Base-by-base conservation (phyloP, 1,140 invertebrate genomes). In the Neocloeon triangulifer region DNA sequence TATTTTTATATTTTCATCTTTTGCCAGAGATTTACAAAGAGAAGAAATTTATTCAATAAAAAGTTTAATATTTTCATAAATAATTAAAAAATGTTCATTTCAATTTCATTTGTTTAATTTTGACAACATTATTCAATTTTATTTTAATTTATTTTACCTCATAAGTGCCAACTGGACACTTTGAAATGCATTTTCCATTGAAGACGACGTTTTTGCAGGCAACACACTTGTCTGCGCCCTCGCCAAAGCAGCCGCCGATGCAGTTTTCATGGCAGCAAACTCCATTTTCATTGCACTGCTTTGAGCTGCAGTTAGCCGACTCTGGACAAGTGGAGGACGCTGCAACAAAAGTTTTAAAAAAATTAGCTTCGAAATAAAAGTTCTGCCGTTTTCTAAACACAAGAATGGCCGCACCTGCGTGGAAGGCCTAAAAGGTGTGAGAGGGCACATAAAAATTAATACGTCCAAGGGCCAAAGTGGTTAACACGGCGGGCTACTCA, bases 231-330 rank as follows among this genome's bases (percentile, higher is more conserved):
- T 48, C 42, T 1, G 56, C 44, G 9, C 53, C 47, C 5, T 57
- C 46, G 1, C 65, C 68, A 5, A 47, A 53, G 51, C 91, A 95
- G 9, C 84, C 78, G 15, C 86, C 85, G 3, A 92, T 45, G 49
- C 89, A 95, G 14, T 64, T 56, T 9, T 58, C 39, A 48, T 81
- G 59, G 48, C 89, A 95, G 48, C 85, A 92, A 1, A 59, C 50
- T 2, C 62, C 61, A 25, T 56, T 52, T 19, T 47, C 42, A 18
- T 55, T 54, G 48, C 71, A 75, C 2, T 10, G 12, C 9, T 19
- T 12, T 18, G 13, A 17, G 10, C 21, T 17, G 15, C 19, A 21
- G 10, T 21, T 7, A 7, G 26, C 29, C 5, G 5, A 7, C 12
- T 35, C 35, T 5, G 31, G 28, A 20, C 34, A 9, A 10, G 27